phyloP scores from a whole-genome alignment of 2,888 invertebrate species.

The Fissipunctia ypsillon region DNA sequence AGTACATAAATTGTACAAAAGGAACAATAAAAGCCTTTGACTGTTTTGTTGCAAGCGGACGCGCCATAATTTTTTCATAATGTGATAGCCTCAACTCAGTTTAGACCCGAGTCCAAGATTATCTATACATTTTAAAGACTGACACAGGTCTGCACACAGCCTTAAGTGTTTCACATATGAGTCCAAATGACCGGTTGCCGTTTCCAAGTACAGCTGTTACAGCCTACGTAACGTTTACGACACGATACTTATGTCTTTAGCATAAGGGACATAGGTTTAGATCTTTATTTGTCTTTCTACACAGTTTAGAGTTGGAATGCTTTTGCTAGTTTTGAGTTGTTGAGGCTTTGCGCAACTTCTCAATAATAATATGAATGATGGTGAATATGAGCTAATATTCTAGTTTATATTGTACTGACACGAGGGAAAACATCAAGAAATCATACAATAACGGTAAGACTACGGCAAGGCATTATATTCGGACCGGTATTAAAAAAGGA shows the following conservation, averaged over 20 bases:
- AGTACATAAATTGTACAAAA: not conserved
- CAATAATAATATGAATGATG: not conserved
- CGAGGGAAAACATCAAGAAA: not conserved
- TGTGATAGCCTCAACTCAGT: not conserved
- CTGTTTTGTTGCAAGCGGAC: not conserved
- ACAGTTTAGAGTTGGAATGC: not conserved
- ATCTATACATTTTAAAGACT: constrained; percentile 18
- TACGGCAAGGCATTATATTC: constrained; percentile 21
- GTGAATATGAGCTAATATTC: not conserved
- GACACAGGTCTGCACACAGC: constrained; percentile 2
- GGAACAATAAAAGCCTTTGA: too few relatives aligned
- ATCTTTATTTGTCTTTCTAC: constrained; percentile 35
- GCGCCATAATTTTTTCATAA: not conserved
- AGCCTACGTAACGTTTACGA: constrained; percentile 45
- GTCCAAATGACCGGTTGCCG: constrained; percentile 44
- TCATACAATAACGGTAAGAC: not conserved
- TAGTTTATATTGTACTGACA: not conserved
- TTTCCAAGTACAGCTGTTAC: constrained; percentile 28
- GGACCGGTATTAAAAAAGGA: not conserved
- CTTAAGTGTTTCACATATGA: constrained; percentile 52
- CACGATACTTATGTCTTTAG: constrained; percentile 38
- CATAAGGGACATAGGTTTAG: constrained; percentile 25
- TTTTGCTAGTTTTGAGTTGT: not conserved
- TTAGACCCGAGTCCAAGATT: not conserved
- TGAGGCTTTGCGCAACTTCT: not conserved